Evolutionary conservation across 2,113 vertebrate genomes (phyloP).

Genomic region (Leucosticte australis): DNA sequence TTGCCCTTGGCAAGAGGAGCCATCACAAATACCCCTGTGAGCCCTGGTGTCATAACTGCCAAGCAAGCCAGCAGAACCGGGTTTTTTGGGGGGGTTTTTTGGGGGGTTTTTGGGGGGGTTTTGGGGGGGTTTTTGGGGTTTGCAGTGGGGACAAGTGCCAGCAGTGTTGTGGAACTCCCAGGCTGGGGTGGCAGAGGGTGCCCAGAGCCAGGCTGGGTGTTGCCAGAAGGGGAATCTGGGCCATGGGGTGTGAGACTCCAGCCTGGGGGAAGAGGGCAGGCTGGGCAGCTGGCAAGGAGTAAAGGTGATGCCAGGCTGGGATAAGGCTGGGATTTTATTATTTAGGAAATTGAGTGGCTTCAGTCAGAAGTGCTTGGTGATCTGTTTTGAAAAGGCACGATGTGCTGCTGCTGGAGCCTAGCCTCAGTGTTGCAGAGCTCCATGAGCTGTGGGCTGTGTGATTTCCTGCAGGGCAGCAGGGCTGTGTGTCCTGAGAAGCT

Average conservation of each 20-base stretch:
- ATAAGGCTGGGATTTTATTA: not conserved
- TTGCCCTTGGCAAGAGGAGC: not conserved
- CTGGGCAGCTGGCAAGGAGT: not conserved
- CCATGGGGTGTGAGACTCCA: not conserved
- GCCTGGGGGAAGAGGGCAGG: fast-evolving
- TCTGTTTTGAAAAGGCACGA: not conserved
- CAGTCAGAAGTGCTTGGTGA: not conserved
- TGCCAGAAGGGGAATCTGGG: not conserved
- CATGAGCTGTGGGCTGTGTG: not conserved
- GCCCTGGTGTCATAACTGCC: not conserved
- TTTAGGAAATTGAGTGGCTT: not conserved
- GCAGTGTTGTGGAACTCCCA: not conserved
- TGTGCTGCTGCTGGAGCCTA: not conserved
- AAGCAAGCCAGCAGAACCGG: not conserved
- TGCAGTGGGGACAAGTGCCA: not conserved
- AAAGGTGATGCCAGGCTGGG: not conserved
- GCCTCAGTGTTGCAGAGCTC: not conserved
- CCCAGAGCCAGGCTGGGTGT: not conserved
- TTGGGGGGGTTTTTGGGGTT: not conserved
- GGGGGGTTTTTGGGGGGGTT: too few species aligned
- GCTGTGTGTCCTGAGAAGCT: not conserved
- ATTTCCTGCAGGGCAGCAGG: not conserved
- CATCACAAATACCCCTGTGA: not conserved
- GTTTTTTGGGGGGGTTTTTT: too few species aligned
- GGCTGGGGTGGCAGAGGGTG: not conserved